Base-by-base conservation (phyloP, 2,797 vertebrate species). In the Fratercula arctica region DNA sequence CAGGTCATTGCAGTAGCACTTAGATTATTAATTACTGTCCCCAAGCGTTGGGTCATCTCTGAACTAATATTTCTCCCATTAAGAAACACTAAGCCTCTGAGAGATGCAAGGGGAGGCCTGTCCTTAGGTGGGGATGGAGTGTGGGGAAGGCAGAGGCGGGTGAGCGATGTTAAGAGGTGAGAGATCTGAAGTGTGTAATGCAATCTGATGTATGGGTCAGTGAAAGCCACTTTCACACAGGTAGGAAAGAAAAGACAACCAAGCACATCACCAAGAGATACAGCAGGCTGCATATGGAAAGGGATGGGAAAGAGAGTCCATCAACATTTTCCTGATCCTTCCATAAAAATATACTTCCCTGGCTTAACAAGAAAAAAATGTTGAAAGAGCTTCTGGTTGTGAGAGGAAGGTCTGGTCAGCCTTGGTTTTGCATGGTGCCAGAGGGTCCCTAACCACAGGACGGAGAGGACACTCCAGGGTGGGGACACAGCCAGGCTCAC, bases 141-240 rank as follows among this genome's bases (percentile, higher is more conserved):
- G 51, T 33, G 43, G 48, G 64, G 41, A 87, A 85, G n/a, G 43
- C 46, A 69, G 60, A 79, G 54, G 10, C 1, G 1, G 25, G 24
- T 17, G 25, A 56, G 66, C 0, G 0, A 26, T 33, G 39, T 53
- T 70, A 73, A 66, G n/a, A 60, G 31, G 26, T 2, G 3, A 48
- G 29, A 94, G 35, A 20, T 43, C 28, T 24, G 37, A 83, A 54
- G 16, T 16, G 21, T 39, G 24, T 73, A 73, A 73, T 15, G 51
- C 29, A 69, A 31, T 60, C 39, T 14, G 50, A 73, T 2, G 11
- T 69, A 76, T 48, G 68, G n/a, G 90, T 81, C 63, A 89, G 68
- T 60, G 67, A 95, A 95, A 93, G 91, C 37, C 84, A 72, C 45
- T 41, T 72, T 69, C 43, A 68, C 75, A 61, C 92, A 89, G 69